Conservation (phyloP, 2,888 invertebrate species). For the Ceriagrion tenellum region DNA sequence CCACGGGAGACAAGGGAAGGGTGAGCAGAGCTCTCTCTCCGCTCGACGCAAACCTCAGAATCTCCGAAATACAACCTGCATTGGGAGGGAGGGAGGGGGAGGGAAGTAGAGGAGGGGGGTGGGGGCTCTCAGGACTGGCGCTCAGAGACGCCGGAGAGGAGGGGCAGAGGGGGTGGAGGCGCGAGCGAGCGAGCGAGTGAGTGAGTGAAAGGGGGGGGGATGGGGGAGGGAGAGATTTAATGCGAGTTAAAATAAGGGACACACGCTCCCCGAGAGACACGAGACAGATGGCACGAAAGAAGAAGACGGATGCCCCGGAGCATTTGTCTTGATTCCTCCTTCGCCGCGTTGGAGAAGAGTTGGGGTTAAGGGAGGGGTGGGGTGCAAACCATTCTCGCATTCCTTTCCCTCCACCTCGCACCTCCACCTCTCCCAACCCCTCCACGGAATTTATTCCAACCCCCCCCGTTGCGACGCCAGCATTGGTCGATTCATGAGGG, state of each 20-base stretch:
- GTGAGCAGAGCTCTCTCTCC: too few relatives aligned
- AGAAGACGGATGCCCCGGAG: slow-evolving; percentile 56
- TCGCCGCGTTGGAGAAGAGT: not conserved
- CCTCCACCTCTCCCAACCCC: too few relatives aligned
- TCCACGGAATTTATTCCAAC: too few relatives aligned
- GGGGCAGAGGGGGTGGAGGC: not conserved
- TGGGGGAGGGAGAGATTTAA: not conserved
- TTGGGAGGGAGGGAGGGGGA: not conserved
- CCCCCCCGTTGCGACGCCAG: too few relatives aligned
- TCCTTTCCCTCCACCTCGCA: not conserved
- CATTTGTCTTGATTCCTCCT: slow-evolving; percentile 65
- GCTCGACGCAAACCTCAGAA: too few relatives aligned
- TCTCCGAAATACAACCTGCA: too few relatives aligned
- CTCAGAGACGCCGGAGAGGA: not conserved
- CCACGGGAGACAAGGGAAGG: too few relatives aligned
- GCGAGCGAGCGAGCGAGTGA: not conserved
- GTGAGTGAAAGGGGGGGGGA: too few relatives aligned
- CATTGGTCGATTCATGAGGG: too few relatives aligned
- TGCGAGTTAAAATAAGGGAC: slow-evolving; percentile 43
- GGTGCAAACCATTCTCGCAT: not conserved
- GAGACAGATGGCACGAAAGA: slow-evolving; percentile 58
- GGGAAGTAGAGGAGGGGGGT: not conserved
- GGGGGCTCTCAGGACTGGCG: not conserved
- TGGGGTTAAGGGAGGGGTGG: not conserved
- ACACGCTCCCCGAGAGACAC: slow-evolving; percentile 32